Evolutionary conservation across 1,140 invertebrate species (phyloP), one percentile per base, ranked within the genome.

Genomic region (Trissolcus basalis): DNA sequence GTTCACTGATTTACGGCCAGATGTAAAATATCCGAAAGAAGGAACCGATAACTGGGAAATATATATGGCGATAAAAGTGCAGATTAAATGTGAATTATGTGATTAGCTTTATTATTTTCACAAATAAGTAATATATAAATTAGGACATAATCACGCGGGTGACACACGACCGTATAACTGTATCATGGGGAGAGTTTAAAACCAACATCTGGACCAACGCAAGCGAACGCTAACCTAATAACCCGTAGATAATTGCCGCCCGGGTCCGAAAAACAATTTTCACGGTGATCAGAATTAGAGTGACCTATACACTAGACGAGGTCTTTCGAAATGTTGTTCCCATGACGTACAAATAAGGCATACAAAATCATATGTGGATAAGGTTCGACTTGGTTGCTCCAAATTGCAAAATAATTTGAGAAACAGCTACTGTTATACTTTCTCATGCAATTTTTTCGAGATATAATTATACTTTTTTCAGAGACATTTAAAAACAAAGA

Each of bases 281-380:
- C 82, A 89, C 81, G 86, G 80, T 64, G 82, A 88, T 88, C 84
- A 83, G 81, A 89, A 87, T 83, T 83, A 83, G 82, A 81, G 74
- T 83, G 82, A 71, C 71, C 65, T 43, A 15, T 56, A 45, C 60
- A 59, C n/a, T n/a, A n/a, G n/a, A n/a, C 27, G 45, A 35, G 44
- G 54, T 43, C 47, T 13, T 49, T 45, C 53, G 36, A 35, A 64
- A 14, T 8, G 77, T 55, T 47, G 82, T 88, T 88, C 86, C 86
- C 86, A 88, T 86, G 86, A 86, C 85, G 82, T 48, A 64, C 81
- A 83, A 86, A 87, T 80, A 80, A 84, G 78, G 70, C 81, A 80
- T 82, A 82, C 77, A 79, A 82, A 87, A 87, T 88, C 79, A 78
- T 80, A 82, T 84, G 81, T 87, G 82, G 72, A 61, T 33, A 69